Evolutionary conservation across 2,888 invertebrate genomes (phyloP).

Genomic region (Drosophila nr. fundita): DNA sequence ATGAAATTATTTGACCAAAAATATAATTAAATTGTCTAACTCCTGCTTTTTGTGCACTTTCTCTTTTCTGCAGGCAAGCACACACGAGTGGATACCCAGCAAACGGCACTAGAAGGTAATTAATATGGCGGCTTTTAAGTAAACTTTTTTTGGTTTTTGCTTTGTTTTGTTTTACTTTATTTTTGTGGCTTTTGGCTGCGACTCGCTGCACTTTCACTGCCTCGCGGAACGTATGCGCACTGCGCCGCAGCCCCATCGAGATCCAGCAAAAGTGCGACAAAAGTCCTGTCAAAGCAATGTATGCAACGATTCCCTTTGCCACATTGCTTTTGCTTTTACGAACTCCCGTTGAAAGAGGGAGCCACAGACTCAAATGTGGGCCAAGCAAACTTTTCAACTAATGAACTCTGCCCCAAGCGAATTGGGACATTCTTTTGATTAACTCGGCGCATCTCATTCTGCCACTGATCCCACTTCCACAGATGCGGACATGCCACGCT

Average conservation of each 20-base stretch:
- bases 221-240: constrained; percentile 56
- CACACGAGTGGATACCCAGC: constrained; percentile 82
- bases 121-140: constrained; percentile 60
- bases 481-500: constrained; percentile 88
- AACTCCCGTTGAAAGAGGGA: constrained; percentile 18
- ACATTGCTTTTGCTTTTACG: constrained; percentile 32
- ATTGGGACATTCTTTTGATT: constrained; percentile 5
- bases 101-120: constrained; percentile 83
- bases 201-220: constrained; percentile 41
- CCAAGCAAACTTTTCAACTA: constrained; percentile 39
- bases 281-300: constrained; percentile 44
- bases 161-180: not conserved
- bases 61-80: constrained; percentile 82
- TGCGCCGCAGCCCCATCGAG: constrained; percentile 47
- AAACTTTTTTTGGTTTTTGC: constrained; percentile 24
- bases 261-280: constrained; percentile 33
- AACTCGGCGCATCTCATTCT: constrained; percentile 16
- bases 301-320: constrained; percentile 28
- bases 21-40: constrained; percentile 67
- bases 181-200: constrained; percentile 7
- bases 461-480: constrained; percentile 8
- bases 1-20: constrained; percentile 55
- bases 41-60: constrained; percentile 24
- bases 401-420: constrained; percentile 30
- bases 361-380: constrained; percentile 44